Percentiles rank a stretch among this genome's conserved stretches.
phyloP scores from a whole-genome alignment of 2,113 vertebrate species.

The Rhea americana region DNA sequence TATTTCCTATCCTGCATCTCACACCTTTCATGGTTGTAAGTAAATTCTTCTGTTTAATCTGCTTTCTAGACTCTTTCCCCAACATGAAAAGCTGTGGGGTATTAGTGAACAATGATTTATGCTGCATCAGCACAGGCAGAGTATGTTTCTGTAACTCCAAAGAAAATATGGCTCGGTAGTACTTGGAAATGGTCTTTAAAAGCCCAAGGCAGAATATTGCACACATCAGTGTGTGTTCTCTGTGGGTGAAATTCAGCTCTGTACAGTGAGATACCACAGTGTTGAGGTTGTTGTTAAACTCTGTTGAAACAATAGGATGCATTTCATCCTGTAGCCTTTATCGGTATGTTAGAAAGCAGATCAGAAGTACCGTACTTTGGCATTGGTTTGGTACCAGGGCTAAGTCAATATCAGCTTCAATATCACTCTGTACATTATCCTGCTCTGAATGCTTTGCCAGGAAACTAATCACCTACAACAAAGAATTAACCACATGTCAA shows the following conservation, averaged over 20 bases:
- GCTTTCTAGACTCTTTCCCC: constrained; percentile 26
- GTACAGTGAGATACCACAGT: not conserved
- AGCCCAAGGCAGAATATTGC: not conserved
- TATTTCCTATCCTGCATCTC: not conserved
- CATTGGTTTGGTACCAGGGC: constrained; percentile 15
- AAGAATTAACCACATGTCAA: constrained; percentile 2
- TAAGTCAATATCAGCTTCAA: constrained; percentile 16
- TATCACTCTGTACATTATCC: not conserved
- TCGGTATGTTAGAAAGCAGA: not conserved
- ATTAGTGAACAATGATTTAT: not conserved
- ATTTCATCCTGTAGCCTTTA: not conserved
- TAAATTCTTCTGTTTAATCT: constrained; percentile 19
- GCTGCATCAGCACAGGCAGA: not conserved
- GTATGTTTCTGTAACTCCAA: not conserved
- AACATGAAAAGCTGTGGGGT: not conserved
- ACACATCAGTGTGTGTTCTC: not conserved
- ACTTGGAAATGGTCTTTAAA: not conserved
- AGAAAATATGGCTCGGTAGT: not conserved
- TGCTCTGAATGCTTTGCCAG: not conserved
- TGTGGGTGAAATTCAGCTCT: not conserved
- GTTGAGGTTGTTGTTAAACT: constrained; percentile 31
- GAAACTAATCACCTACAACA: not conserved
- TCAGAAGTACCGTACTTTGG: not conserved
- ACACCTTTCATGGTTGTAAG: not conserved
- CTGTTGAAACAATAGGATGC: not conserved